Conservation (phyloP, 2,888 invertebrate genomes). For the Gerris lacustris region DNA sequence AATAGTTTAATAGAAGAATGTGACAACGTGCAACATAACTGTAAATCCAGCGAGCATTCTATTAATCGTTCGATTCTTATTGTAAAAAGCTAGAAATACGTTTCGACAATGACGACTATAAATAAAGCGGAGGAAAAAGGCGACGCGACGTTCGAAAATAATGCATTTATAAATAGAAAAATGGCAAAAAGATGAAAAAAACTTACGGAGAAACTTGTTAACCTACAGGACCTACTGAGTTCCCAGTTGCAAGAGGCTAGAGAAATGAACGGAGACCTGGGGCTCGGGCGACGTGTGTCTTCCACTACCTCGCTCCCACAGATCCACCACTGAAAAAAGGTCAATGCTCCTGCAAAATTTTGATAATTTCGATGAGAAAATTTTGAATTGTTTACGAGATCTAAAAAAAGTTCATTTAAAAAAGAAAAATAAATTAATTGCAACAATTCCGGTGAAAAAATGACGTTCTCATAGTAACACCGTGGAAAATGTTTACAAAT, state of each 20-base stretch:
- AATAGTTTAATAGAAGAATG: neutral
- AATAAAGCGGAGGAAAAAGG: too few relatives aligned
- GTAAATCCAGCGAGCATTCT: neutral
- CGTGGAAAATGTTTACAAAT: too few relatives aligned
- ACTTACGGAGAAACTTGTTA: slow-evolving; percentile 32
- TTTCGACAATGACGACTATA: too few relatives aligned
- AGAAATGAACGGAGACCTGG: slow-evolving; percentile 29
- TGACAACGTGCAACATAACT: slow-evolving; percentile 1
- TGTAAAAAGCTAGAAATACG: neutral
- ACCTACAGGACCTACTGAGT: slow-evolving; percentile 23
- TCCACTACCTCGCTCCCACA: too few relatives aligned
- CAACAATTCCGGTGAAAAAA: too few relatives aligned
- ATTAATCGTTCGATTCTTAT: neutral
- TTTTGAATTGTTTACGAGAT: too few relatives aligned
- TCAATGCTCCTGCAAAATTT: too few relatives aligned
- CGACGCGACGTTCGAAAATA: neutral
- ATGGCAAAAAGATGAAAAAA: slow-evolving; percentile 15
- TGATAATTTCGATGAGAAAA: too few relatives aligned
- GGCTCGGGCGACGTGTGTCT: slow-evolving; percentile 33
- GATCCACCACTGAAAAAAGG: too few relatives aligned
- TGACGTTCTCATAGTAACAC: too few relatives aligned
- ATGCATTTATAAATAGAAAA: slow-evolving; percentile 1
- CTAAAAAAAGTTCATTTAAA: too few relatives aligned
- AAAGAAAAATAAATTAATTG: too few relatives aligned
- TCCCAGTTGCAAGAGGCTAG: slow-evolving; percentile 19